Base-by-base conservation (phyloP, 2,797 vertebrate genomes). In the Bucorvus abyssinicus region DNA sequence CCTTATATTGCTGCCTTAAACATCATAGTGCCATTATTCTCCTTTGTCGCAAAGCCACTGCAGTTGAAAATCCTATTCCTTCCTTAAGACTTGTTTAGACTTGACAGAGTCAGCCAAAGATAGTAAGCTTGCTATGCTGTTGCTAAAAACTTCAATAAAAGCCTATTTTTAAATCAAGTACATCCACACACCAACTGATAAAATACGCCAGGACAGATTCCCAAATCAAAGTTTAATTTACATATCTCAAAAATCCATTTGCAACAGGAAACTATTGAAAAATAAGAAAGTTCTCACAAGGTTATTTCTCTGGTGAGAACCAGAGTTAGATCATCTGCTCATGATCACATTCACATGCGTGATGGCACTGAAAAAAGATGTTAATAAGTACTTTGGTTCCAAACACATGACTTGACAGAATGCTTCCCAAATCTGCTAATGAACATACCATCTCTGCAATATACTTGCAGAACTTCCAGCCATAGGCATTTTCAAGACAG, bases 221-320 rank as follows among this genome's bases (percentile, higher is more conserved):
- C 64, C 85, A 94, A 94, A 94, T 52, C 50, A 75, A 86, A 86
- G 80, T 94, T 94, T 93, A 93, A 93, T 89, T 94, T 63, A 79
- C 22, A 70, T 42, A 63, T 93, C 57, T 84, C 40, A 87, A 80
- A 76, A 91, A 91, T 84, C 73, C 83, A 91, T 68, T 91, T 90
- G 34, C 67, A 87, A 89, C 44, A 92, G 65, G 82, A 95, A 95
- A 59, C 59, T 69, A 38, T 6, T 20, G 86, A 47, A 30, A 88
- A 73, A 65, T 20, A 85, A 2, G 5, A 9, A 82, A 20, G 16
- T 82, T 74, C 50, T 82, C 29, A 68, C 29, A 50, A 21, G 9
- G 32, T 73, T 76, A 32, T 52, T 92, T 38, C 83, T 89, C 73
- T 56, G n/a, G 59, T 14, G 26, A 88, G 47, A 91, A 70, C 11